Conservation (phyloP, 2,113 vertebrate genomes). For the human (Homo sapiens) region GRCh38 chr11:64570001-64570500, state of each 20-base stretch:
- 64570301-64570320: accelerated
- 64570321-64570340: neutral
- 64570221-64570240: neutral
- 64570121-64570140: neutral
- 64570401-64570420: neutral
- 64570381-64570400: no score
- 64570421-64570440: neutral
- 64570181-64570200: neutral
- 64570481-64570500: neutral
- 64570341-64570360: neutral
- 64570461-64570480: neutral
- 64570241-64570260: neutral
- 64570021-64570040: neutral
- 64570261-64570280: neutral
- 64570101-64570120: neutral
- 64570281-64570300: neutral
- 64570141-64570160: neutral
- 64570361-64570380: neutral
- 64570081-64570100: neutral
- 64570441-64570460: neutral
- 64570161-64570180: accelerated
- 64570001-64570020: accelerated
- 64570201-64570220: neutral
- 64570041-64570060: neutral
- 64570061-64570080: neutral